Evolutionary conservation across 2,113 vertebrate species (phyloP).

Genomic region (Tragelaphus strepsiceros): DNA sequence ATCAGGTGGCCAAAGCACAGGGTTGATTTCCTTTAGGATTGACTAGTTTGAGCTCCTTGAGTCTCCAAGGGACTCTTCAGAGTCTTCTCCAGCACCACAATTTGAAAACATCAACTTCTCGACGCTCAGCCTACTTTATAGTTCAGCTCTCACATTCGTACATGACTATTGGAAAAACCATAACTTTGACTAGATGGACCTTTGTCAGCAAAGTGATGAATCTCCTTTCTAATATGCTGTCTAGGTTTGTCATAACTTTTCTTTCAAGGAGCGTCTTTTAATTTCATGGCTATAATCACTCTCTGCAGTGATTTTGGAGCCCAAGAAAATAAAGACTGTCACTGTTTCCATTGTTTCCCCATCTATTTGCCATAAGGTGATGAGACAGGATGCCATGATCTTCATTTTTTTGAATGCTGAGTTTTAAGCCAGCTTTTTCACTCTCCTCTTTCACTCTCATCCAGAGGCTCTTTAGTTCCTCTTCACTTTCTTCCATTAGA

Average conservation of each 20-base stretch:
- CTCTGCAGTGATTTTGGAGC: not conserved
- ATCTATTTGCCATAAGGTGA: not conserved
- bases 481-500: not conserved
- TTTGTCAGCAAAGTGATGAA: not conserved
- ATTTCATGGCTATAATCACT: not conserved
- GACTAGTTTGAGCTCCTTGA: not conserved
- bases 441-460: not conserved
- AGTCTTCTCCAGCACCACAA: not conserved
- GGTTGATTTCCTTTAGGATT: not conserved
- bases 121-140: not conserved
- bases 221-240: not conserved
- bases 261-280: not conserved
- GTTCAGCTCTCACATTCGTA: not conserved
- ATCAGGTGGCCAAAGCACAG: not conserved
- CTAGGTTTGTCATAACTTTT: not conserved
- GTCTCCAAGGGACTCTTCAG: not conserved
- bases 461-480: not conserved
- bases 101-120: not conserved
- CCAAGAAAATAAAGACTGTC: not conserved
- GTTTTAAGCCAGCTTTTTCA: not conserved
- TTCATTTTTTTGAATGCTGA: not conserved
- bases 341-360: not conserved
- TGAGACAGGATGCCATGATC: not conserved
- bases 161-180: not conserved
- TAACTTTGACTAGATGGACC: not conserved